Base-by-base conservation (phyloP, 2,888 invertebrate genomes). In the Meganola albula region DNA sequence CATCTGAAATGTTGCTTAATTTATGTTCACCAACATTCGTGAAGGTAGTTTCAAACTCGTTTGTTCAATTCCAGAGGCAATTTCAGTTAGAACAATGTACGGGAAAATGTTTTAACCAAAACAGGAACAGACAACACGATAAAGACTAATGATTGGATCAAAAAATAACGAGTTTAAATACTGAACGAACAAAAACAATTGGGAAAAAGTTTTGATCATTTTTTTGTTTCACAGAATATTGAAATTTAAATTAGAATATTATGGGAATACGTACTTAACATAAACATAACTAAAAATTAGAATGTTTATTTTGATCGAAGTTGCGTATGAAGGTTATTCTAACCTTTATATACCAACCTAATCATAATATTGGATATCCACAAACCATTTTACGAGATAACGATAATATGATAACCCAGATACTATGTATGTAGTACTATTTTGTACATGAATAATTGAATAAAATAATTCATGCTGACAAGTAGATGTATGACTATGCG, bases 1-100 rank as follows among this genome's bases (percentile, higher is more conserved):
- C 47, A 54, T 53, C 47, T 44, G 34, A 49, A 64, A 59, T 60
- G 62, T 61, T 64, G 51, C 53, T 58, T 60, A 60, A 65, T 66
- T 63, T 55, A 52, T 52, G 54, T 55, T 59, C 48, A 40, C 42
- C 33, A 46, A 40, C 41, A 38, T 44, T 27, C 46, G 30, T 33
- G 46, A 42, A 44, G 44, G 48, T 44, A 51, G 57, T 60, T 58
- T 26, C 32, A 48, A 61, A 58, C 54, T 66, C 54, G 46, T 53
- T 47, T 46, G 51, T 44, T 51, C 47, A 46, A 49, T 59, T 34
- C 37, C 40, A 43, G 27, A 16, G 37, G 39, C 29, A 42, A 43
- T 46, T 48, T 38, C 37, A 39, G 31, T 36, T 27, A 24, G 14
- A 37, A 43, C 38, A 48, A 40, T 39, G 43, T 46, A 13, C 11